phyloP scores from a whole-genome alignment of 35 echinoderm and acorn worm species.

The Eucidaris tribuloides region DNA sequence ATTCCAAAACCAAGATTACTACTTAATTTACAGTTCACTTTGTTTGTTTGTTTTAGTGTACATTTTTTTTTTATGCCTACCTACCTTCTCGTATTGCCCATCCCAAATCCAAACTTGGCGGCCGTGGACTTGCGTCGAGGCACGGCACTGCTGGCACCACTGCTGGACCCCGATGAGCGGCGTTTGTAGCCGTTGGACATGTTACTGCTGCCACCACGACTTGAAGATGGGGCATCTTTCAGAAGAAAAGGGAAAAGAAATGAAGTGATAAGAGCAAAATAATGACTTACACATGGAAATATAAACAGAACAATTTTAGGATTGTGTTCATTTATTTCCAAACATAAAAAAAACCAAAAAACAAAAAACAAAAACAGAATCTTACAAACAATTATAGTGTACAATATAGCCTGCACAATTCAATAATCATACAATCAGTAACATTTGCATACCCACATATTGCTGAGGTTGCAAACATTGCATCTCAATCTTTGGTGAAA shows the following conservation, averaged over 20 bases:
- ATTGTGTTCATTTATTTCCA: not conserved
- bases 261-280: not conserved
- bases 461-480: too few species aligned
- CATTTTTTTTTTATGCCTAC: not conserved
- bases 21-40: not conserved
- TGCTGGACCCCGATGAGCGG: not conserved
- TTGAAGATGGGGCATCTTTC: slow-evolving; percentile 6
- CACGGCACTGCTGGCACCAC: not conserved
- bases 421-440: too few species aligned
- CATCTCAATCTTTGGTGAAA: too few species aligned
- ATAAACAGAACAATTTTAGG: not conserved
- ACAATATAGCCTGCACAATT: not conserved
- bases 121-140: slow-evolving; percentile 18
- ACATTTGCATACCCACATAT: too few species aligned
- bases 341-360: not conserved
- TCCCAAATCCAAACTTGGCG: not conserved
- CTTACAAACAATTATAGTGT: not conserved
- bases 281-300: not conserved
- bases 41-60: not conserved
- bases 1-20: not conserved
- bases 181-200: not conserved
- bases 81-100: slow-evolving; percentile 3
- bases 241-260: not conserved
- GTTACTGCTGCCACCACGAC: not conserved
- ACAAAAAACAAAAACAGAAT: too few species aligned